phyloP scores from a whole-genome alignment of 2,888 invertebrate genomes.

The Nemoura dubitans region DNA sequence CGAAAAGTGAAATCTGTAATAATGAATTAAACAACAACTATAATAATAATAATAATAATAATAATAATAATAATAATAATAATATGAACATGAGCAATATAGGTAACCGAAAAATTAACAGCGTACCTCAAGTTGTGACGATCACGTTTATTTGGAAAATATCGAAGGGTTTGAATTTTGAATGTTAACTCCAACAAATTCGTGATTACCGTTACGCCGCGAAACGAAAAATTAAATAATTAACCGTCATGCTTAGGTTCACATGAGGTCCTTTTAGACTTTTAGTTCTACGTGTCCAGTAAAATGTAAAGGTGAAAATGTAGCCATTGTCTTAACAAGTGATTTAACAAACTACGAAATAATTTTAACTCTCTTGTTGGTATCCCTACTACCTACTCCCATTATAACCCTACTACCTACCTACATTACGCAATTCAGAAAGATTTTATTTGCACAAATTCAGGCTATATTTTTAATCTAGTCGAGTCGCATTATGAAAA shows the following conservation, averaged over 20 bases:
- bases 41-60: background rate
- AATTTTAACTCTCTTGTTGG: background rate
- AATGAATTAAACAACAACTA: background rate
- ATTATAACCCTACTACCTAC: no score
- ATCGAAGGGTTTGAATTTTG: no score
- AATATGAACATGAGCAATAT: no score
- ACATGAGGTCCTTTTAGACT: background rate
- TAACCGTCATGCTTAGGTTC: background rate
- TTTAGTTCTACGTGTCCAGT: background rate
- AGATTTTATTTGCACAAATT: background rate
- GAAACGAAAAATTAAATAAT: background rate
- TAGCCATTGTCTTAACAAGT: background rate
- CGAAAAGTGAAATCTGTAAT: slow-evolving; percentile 1
- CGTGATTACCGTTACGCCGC: no score
- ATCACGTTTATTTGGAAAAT: no score
- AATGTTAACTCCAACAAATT: no score
- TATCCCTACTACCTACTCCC: no score
- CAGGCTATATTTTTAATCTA: background rate
- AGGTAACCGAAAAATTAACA: no score
- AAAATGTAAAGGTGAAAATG: background rate
- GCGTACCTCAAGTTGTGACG: no score
- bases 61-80: background rate
- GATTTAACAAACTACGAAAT: background rate
- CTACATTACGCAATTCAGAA: no score
- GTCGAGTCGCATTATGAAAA: background rate